These are phyloP conservation scores for Pandemis cinnamomeana DNA, from an alignment of 2,888 invertebrate genomes.

Conservation along the genomic window DNA sequence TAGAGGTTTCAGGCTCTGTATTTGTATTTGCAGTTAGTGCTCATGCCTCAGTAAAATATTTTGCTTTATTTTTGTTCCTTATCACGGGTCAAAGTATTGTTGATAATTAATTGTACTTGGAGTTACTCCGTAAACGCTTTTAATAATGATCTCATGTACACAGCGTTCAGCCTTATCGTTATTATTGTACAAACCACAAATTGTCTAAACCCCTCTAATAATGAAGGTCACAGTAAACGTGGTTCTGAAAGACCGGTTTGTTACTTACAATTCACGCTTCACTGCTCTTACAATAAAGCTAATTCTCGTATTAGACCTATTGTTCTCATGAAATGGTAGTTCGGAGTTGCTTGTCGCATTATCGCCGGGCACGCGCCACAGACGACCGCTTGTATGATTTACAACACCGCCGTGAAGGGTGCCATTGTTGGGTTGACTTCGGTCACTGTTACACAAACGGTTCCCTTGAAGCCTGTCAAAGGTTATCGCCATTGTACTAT, in stretches of 20 bases:
- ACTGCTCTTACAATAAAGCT: constrained; percentile 47
- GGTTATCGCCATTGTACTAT: constrained; percentile 62
- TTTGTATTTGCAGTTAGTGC: background rate
- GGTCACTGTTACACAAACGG: constrained; percentile 70
- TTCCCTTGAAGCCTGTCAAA: constrained; percentile 69
- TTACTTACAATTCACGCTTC: constrained; percentile 58
- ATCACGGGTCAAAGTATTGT: constrained; percentile 17
- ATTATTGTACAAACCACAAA: constrained; percentile 50
- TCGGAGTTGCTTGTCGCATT: constrained; percentile 48
- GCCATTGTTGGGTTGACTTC: constrained; percentile 72
- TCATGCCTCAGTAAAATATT: background rate
- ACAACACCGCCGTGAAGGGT: constrained; percentile 70
- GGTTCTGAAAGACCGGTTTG: constrained; percentile 65
- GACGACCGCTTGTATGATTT: constrained; percentile 77
- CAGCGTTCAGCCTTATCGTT: constrained; percentile 43
- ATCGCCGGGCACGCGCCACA: constrained; percentile 75
- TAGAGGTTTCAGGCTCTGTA: too few relatives aligned
- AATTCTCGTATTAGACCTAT: constrained; percentile 50
- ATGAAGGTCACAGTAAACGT: constrained; percentile 51
- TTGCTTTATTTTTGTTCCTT: background rate
- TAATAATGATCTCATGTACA: constrained; percentile 20
- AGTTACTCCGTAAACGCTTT: constrained; percentile 11
- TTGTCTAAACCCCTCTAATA: constrained; percentile 19
- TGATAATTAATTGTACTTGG: constrained; percentile 6
- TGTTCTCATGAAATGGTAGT: constrained; percentile 47